Evolutionary conservation across 2,797 vertebrate species (phyloP), one percentile per base, ranked within the genome.

Genomic region (Atherinosoma microstoma): DNA sequence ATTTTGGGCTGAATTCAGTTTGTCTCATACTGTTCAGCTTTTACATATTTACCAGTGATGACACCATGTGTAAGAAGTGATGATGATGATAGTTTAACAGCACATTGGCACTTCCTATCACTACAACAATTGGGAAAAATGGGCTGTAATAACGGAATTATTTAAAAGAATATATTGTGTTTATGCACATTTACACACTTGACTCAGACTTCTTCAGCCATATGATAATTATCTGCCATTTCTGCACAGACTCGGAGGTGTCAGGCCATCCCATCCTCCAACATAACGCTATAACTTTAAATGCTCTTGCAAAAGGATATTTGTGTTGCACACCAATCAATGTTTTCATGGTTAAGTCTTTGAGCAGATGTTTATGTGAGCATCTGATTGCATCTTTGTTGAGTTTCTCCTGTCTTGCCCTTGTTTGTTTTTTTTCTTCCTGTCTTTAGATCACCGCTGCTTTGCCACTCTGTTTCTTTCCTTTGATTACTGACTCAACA

Each of bases 401-500:
- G 47, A 60, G 54, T 57, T 70, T 73, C 12, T 69, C 63, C 56
- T 66, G n/a, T 15, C 29, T 58, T 11, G 45, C 36, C 63, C 8
- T 42, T 42, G 40, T 42, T 42, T 63, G 62, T 53, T 34, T 0
- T 3, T 0, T n/a, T 15, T 27, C 6, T 15, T 12, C n/a, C 24
- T 63, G 34, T 62, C 42, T 82, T 76, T 84, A 77, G 53, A 83
- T 86, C 57, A 65, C 10, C 67, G 22, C 24, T 65, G 27, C 45
- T 60, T 61, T 58, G 20, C 74, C 32, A 35, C 40, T 78, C 45
- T 69, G 75, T 58, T 67, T 3, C 34, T 64, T 74, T 73, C 54
- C 65, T 87, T 82, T 82, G 64, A 80, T 82, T 82, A 82, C 70
- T 66, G 51, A 72, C 78, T 81, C 66, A 68, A 58, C 63, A 74